Evolutionary conservation across 2,888 invertebrate species (phyloP).

Genomic region (Amaurobius ferox): DNA sequence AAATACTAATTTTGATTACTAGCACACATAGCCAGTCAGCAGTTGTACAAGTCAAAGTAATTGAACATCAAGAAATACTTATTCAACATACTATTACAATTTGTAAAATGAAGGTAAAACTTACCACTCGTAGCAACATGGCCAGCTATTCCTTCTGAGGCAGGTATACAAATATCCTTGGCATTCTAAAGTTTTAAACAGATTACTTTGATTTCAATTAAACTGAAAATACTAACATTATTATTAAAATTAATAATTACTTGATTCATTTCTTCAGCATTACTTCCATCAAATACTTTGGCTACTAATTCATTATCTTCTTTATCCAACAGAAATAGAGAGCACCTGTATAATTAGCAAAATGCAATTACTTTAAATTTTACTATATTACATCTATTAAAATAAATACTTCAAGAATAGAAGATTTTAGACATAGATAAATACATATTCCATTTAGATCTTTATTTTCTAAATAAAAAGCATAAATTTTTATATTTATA

Average conservation of each 20-base stretch:
- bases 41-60: no score
- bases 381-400: no score
- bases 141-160: conserved; percentile 84
- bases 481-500: no score
- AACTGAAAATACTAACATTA: background rate
- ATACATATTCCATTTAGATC: no score
- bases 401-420: no score
- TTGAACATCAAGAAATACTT: no score
- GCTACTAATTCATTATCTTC: conserved; percentile 86
- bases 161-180: conserved; percentile 80
- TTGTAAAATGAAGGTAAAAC: background rate
- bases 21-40: no score
- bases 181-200: conserved; percentile 73
- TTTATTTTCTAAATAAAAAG: no score
- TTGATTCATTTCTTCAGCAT: conserved; percentile 31
- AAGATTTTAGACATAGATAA: no score
- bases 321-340: conserved; percentile 86
- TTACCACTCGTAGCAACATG: conserved; percentile 84
- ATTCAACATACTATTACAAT: no score
- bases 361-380: no score
- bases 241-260: background rate
- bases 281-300: conserved; percentile 83
- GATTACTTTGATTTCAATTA: background rate
- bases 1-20: no score
- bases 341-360: conserved; percentile 82